Evolutionary conservation across 2,888 invertebrate genomes (phyloP), one percentile per base, ranked within the genome.

Genomic region (Phaonia tiefii): DNA sequence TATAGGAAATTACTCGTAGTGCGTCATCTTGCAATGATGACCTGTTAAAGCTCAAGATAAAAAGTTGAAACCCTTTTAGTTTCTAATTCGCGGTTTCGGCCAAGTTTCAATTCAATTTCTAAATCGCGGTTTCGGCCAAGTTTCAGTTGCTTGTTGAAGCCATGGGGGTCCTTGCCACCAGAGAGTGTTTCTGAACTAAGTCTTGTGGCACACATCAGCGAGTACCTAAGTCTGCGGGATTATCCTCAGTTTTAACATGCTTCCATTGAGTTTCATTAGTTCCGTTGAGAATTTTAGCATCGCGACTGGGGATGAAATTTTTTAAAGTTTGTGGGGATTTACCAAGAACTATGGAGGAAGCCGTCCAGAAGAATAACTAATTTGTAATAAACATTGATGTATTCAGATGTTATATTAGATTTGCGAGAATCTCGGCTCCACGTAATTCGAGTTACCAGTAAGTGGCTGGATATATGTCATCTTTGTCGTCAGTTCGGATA

Each of bases 381-480:
- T 44, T 13, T 2, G 10, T 37, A 37, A n/a, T n/a, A n/a, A n/a
- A n/a, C n/a, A n/a, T n/a, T n/a, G n/a, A n/a, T n/a, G n/a, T n/a
- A n/a, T n/a, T n/a, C n/a, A n/a, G n/a, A n/a, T n/a, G n/a, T n/a
- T n/a, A n/a, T n/a, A n/a, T n/a, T n/a, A n/a, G n/a, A n/a, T n/a
- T n/a, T n/a, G n/a, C n/a, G 20, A 49, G 49, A 8, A 49, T 10
- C 1, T n/a, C 26, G 10, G 54, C 26, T 13, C 25, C 69, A 11
- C 69, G 60, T 11, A 75, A 26, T 26, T 75, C 70, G 7, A 75
- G 63, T 60, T n/a, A n/a, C n/a, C n/a, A n/a, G n/a, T n/a, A n/a
- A 11, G 44, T 44, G 5, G n/a, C 44, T 44, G 37, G 37, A 7
- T 4, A 37, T 37, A 7, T 37, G 5, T 10, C 37, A 37, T 4